Base-by-base conservation (phyloP, 2,888 invertebrate species). In the Elegia similella region DNA sequence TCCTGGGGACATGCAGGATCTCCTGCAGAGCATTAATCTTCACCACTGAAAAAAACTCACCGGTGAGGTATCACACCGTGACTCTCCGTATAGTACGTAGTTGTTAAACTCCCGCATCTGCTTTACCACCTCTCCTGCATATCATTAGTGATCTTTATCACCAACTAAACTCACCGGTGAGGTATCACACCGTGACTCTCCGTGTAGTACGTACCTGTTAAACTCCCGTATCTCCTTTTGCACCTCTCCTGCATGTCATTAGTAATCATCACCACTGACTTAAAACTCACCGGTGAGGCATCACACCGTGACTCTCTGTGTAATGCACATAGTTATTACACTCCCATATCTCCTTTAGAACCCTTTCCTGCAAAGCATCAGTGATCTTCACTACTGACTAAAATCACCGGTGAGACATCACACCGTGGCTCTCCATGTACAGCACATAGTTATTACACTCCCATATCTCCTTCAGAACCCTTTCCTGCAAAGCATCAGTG, bases 41-140 rank as follows among this genome's bases (percentile, higher is more conserved):
- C 23, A 42, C 23, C n/a, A 15, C 12, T 7, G 7, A 44, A 8
- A 1, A 38, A n/a, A 8, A 67, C 72, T 71, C 15, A 84, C 85
- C 83, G 74, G 6, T 70, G 8, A 0, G 68, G 64, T 2, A 44
- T 29, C 0, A 57, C 57, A 0, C 81, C 85, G 2, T 73, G 63
- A 47, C 81, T 82, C 53, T 74, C 65, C 0, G 83, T 81, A 54
- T 34, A 86, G 59, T 0, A 67, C 42, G 60, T 75, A 85, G 1
- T 62, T 66, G 54, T 78, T 82, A 3, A 63, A 57, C 0, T 62
- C 61, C 7, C 65, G 54, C 5, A 86, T 82, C 1, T 81, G 70
- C 0, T 65, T 15, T 0, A 76, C 55, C 2, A 78, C 53, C 74
- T 75, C 59, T 66, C 64, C 13, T 73, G 70, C 0, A 55, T 62